Base-by-base conservation (phyloP, 2,113 vertebrate species). In the Pseudolaguvia tuberculata region DNA sequence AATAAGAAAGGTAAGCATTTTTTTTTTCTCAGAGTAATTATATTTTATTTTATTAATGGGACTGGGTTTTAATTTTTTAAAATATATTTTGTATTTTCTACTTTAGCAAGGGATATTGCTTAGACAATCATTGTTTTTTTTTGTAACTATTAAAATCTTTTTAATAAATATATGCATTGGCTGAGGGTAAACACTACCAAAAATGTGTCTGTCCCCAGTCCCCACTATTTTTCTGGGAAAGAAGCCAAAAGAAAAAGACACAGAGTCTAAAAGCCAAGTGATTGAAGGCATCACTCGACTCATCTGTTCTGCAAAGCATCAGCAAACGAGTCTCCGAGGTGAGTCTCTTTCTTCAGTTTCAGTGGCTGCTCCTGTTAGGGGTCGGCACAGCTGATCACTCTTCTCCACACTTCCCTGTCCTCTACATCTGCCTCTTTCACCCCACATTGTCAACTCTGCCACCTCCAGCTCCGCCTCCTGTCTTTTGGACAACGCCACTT, bases 251-350 rank as follows among this genome's bases (percentile, higher is more conserved):
- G 92, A 93, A 67, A 89, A 87, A 81, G 91, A 93, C 39, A 81
- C 89, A 1, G 92, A 93, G 73, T 91, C 92, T 11, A 92, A 91
- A 87, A 93, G 91, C 83, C 92, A 93, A 73, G 85, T 92, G 76
- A 91, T 93, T 3, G 92, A 92, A 55, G 90, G 91, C 71, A 93
- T 93, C 81, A 92, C 87, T 61, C 87, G 91, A 70, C 86, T 93
- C 61, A 93, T 93, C 82, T 93, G 92, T 79, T 92, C 91, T 0
- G 89, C 92, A 45, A 92, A 92, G 79, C 90, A 92, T 73, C 92
- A 92, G 72, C 92, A 92, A 73, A 92, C 90, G 71, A 91, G 91
- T 87, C 72, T 93, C 42, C 86, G 87, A 91, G 92, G 92, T 93
- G 82, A 20, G 52, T 2, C 39, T 12, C 47, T 11, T 20, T 17